A percentile compares a stretch with the other conserved stretches of the same genome.
These are phyloP conservation scores for Acestrorhynchus altus DNA, from an alignment of 2,797 vertebrate species.

Conservation along the genomic window DNA sequence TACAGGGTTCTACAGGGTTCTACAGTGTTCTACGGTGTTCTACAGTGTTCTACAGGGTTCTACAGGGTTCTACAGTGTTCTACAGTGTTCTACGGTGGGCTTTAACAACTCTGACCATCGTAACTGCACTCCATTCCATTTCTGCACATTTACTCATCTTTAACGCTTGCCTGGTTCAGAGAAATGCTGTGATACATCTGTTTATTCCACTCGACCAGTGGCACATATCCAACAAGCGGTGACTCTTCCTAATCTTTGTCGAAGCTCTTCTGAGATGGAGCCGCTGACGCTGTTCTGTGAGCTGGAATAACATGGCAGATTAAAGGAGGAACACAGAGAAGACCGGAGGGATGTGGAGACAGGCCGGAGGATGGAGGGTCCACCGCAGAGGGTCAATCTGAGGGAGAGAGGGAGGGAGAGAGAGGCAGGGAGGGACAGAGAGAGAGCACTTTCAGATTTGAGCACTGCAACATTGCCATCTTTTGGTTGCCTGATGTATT, in stretches of 20 bases:
- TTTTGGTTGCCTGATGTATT: slow-evolving; percentile 79
- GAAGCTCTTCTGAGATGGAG: neutral
- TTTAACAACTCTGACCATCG: too few species aligned
- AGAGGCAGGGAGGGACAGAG: neutral
- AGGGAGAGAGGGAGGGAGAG: neutral
- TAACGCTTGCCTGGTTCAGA: neutral
- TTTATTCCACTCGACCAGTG: slow-evolving; percentile 4
- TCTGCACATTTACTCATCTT: neutral
- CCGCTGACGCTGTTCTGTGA: neutral
- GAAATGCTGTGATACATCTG: neutral
- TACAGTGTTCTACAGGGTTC: too few species aligned
- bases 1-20: too few species aligned
- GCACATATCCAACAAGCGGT: slow-evolving; percentile 1
- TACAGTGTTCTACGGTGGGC: too few species aligned
- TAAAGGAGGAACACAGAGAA: neutral
- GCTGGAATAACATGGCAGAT: slow-evolving; percentile 18
- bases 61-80: too few species aligned
- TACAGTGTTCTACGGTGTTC: too few species aligned
- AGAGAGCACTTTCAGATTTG: slow-evolving; percentile 72
- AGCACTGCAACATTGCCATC: slow-evolving; percentile 87
- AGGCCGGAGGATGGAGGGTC: neutral
- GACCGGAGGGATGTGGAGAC: neutral
- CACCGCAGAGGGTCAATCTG: slow-evolving; percentile 24
- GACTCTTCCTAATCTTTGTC: neutral
- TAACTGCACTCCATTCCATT: neutral